Evolutionary conservation across 2,888 invertebrate genomes (phyloP).

Genomic region (Aphidius colemani): DNA sequence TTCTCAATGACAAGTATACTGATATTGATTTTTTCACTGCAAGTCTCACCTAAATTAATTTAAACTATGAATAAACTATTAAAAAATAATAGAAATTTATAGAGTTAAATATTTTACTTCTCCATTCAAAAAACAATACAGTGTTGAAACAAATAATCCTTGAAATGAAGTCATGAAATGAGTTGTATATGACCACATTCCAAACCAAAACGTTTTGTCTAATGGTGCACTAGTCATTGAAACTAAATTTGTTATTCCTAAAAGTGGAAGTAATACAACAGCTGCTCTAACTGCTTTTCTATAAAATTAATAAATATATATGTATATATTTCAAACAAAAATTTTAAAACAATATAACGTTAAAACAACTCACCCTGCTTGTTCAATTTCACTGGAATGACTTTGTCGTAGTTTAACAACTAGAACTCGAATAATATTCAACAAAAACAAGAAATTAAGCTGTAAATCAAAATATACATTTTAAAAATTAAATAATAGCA

Average conservation of each 20-base stretch:
- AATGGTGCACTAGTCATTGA: slow-evolving; percentile 74
- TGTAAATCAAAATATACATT: slow-evolving; percentile 49
- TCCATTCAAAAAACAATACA: slow-evolving; percentile 83
- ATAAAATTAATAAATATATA: slow-evolving; percentile 25
- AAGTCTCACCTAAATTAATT: slow-evolving; percentile 45
- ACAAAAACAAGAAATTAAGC: slow-evolving; percentile 78
- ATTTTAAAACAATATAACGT: background rate
- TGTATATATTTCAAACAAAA: slow-evolving; percentile 16
- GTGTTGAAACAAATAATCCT: slow-evolving; percentile 78
- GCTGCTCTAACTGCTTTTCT: slow-evolving; percentile 84
- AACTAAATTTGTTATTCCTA: slow-evolving; percentile 80
- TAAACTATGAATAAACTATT: slow-evolving; percentile 6
- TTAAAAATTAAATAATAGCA: background rate
- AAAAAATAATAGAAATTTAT: background rate
- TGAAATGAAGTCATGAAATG: slow-evolving; percentile 84
- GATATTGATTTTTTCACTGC: slow-evolving; percentile 53
- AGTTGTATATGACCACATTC: slow-evolving; percentile 77
- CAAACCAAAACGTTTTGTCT: slow-evolving; percentile 73
- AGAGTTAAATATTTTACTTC: slow-evolving; percentile 66
- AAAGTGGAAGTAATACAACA: slow-evolving; percentile 75
- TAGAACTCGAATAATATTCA: slow-evolving; percentile 80
- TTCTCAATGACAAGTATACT: slow-evolving; percentile 48
- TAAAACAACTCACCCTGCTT: slow-evolving; percentile 68
- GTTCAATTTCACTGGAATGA: slow-evolving; percentile 75
- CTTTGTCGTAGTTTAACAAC: slow-evolving; percentile 76